Evolutionary conservation across 2,888 invertebrate genomes (phyloP), one percentile per base, ranked within the genome.

Genomic region (Philereme transversata): DNA sequence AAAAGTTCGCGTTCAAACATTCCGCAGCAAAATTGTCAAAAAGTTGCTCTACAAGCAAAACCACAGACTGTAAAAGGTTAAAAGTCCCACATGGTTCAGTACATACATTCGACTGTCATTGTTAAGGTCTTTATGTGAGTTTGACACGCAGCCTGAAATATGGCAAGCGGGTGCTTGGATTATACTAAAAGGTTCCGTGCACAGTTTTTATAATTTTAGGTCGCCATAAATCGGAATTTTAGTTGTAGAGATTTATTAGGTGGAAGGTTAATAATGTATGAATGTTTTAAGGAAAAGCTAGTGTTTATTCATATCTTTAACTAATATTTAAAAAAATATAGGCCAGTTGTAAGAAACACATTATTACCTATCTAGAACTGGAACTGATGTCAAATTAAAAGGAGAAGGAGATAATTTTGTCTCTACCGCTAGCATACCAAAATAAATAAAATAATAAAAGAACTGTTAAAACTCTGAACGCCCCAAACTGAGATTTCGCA

Each of bases 51-150:
- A 38, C 36, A 49, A 40, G 11, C 47, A 41, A 46, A 60, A n/a
- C 44, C 34, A 10, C 36, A 51, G 40, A 49, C 54, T 54, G 51
- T 55, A 67, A 73, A 68, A 64, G 72, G 71, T 73, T 72, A 70
- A 65, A 65, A 67, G 43, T 51, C 63, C 74, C 71, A 72, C 75
- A 74, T 70, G 65, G 65, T 72, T 75, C 50, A 53, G 52, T 52
- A 76, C 78, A 79, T 83, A 82, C 78, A 80, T 77, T 74, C 74
- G 72, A 69, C 77, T 77, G 79, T 79, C 82, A 79, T 81, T 78
- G 76, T 72, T 65, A 64, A 60, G 66, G 70, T 69, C 65, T 82
- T 86, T 85, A 86, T 83, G 76, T 70, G 68, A 64, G 61, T 72
- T 75, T 74, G 82, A 82, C 86, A 86, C 85, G 86, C 80, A 70